A percentile compares a stretch with the other conserved stretches of the same genome.
These are phyloP conservation scores for Lagopus muta DNA, from an alignment of 2,113 vertebrate species.

Conservation along the genomic window DNA sequence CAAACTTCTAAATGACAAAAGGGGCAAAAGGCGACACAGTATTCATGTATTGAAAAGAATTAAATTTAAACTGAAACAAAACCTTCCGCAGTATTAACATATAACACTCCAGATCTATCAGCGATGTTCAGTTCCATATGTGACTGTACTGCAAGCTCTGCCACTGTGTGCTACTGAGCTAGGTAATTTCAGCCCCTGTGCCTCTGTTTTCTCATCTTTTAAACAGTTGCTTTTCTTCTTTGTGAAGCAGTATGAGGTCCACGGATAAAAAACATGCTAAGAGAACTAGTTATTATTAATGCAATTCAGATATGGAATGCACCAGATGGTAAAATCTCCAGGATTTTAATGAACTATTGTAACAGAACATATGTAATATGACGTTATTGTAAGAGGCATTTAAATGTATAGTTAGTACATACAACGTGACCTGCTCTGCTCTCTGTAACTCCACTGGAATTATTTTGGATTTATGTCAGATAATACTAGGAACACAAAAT, in stretches of 20 bases:
- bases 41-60: not conserved
- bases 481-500: conserved; percentile 68
- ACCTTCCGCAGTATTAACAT: not conserved
- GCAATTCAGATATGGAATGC: conserved; percentile 59
- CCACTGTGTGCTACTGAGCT: not conserved
- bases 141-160: not conserved
- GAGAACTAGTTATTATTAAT: conserved; percentile 68
- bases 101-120: not conserved
- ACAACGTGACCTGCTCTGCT: conserved; percentile 59
- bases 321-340: conserved; percentile 72
- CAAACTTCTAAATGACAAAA: not conserved
- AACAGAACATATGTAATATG: conserved; percentile 75
- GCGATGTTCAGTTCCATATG: not conserved
- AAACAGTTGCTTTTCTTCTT: conserved; percentile 19
- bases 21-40: not conserved
- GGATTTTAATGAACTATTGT: conserved; percentile 73
- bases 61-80: not conserved
- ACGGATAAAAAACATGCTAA: conserved; percentile 37
- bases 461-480: conserved; percentile 74
- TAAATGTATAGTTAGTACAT: conserved; percentile 74
- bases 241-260: conserved; percentile 55
- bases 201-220: not conserved
- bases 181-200: not conserved
- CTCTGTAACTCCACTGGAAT: conserved; percentile 67
- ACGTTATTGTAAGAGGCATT: conserved; percentile 71